Percentiles rank a stretch among this genome's conserved stretches.
These are phyloP conservation scores for Diplolepis rosae DNA, from an alignment of 2,888 invertebrate genomes.

Conservation along the genomic window DNA sequence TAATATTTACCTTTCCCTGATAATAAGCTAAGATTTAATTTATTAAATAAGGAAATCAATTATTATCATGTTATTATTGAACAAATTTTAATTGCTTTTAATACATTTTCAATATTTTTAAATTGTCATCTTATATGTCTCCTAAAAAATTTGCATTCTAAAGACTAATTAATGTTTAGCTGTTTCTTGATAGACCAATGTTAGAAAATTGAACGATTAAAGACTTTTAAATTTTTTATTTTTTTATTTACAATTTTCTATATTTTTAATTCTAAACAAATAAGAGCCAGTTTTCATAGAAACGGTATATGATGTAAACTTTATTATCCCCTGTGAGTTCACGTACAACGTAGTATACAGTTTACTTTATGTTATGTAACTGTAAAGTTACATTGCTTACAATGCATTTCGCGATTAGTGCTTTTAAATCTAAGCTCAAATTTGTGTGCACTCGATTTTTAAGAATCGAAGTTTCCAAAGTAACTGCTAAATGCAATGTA, in stretches of 20 bases:
- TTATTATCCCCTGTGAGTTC: slow-evolving; percentile 13
- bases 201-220: too few species aligned
- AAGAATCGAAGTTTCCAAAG: not conserved
- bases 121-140: too few species aligned
- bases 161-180: too few species aligned
- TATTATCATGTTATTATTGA: too few species aligned
- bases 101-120: too few species aligned
- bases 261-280: slow-evolving; percentile 37
- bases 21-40: too few species aligned
- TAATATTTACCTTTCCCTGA: slow-evolving; percentile 23
- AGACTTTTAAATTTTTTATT: not conserved
- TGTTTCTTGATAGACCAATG: too few species aligned
- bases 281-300: slow-evolving; percentile 13
- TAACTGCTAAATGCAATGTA: not conserved
- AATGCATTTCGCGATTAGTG: not conserved
- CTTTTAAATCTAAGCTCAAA: not conserved
- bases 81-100: too few species aligned
- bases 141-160: too few species aligned
- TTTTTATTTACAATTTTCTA: too few species aligned
- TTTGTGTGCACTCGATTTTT: not conserved
- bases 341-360: slow-evolving; percentile 25
- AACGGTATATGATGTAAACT: slow-evolving; percentile 20
- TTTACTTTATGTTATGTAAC: not conserved
- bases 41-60: too few species aligned
- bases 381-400: not conserved